Evolutionary conservation across 2,797 vertebrate species (phyloP).

Genomic region (Emys orbicularis): DNA sequence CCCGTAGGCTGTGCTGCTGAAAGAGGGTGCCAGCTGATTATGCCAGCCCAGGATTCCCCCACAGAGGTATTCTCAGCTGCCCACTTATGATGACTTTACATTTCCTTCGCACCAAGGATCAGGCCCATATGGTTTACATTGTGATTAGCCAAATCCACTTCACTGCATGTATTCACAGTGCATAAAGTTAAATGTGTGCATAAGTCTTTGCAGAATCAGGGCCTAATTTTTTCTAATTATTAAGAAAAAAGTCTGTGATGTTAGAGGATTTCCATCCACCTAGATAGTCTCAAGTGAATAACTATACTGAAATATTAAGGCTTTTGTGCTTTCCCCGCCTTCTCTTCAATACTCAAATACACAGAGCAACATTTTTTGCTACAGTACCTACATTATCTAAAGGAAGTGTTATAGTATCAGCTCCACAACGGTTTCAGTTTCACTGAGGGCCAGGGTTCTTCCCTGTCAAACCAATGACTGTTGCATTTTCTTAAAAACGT

Average conservation of each 20-base stretch:
- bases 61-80: background rate
- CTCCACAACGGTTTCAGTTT: background rate
- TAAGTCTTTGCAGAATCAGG: background rate
- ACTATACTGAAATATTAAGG: background rate
- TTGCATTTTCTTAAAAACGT: background rate
- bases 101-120: background rate
- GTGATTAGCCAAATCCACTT: background rate
- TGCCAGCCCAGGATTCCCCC: background rate
- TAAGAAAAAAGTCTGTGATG: fast-evolving
- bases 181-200: background rate
- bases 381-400: background rate
- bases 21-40: background rate
- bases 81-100: background rate
- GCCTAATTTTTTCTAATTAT: fast-evolving
- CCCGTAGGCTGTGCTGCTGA: background rate
- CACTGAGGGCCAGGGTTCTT: background rate
- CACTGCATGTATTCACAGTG: background rate
- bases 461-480: background rate
- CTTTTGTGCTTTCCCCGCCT: background rate
- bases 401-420: background rate
- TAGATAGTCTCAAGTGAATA: background rate
- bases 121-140: background rate
- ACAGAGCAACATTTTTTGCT: background rate
- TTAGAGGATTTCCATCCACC: background rate
- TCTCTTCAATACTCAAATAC: background rate